A percentile compares a stretch with the other conserved stretches of the same genome.
phyloP scores from a whole-genome alignment of 2,113 vertebrate genomes.

The Sciurus niger region DNA sequence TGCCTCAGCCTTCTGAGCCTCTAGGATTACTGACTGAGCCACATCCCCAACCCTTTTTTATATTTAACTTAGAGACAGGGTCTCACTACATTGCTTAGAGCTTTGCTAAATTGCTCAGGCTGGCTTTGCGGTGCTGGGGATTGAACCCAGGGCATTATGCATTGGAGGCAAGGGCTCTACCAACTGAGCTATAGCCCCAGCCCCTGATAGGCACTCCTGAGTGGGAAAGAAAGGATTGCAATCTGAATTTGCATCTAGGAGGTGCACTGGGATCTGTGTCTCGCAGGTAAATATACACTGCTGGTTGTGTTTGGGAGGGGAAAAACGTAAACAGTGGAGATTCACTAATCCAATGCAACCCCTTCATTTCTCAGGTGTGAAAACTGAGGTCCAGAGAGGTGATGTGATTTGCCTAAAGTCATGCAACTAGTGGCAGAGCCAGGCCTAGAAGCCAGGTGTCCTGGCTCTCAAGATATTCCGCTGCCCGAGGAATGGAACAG shows the following conservation, averaged over 20 bases:
- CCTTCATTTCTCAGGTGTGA: slow-evolving; percentile 78
- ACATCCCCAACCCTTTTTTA: too few species aligned
- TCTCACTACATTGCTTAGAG: too few species aligned
- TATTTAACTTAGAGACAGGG: too few species aligned
- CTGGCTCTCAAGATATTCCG: slow-evolving; percentile 69
- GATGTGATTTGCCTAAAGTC: slow-evolving; percentile 78
- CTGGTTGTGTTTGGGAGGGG: slow-evolving; percentile 8
- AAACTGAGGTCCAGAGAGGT: slow-evolving; percentile 76
- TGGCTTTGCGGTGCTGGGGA: too few species aligned
- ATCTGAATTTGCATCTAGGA: not conserved
- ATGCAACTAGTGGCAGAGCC: slow-evolving; percentile 82
- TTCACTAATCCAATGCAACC: slow-evolving; percentile 52
- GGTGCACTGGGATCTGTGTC: not conserved
- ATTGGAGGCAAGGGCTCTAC: too few species aligned
- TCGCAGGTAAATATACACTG: not conserved
- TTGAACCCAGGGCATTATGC: too few species aligned
- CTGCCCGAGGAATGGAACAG: slow-evolving; percentile 81
- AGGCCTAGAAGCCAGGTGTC: slow-evolving; percentile 77
- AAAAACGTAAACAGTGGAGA: not conserved
- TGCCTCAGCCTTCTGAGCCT: too few species aligned
- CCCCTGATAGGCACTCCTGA: not conserved
- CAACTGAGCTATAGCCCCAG: too few species aligned
- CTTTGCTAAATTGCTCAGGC: too few species aligned
- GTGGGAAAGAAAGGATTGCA: not conserved
- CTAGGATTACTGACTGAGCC: not conserved